Conservation (phyloP, 2,888 invertebrate genomes). For the Cremastinae sp. region DNA sequence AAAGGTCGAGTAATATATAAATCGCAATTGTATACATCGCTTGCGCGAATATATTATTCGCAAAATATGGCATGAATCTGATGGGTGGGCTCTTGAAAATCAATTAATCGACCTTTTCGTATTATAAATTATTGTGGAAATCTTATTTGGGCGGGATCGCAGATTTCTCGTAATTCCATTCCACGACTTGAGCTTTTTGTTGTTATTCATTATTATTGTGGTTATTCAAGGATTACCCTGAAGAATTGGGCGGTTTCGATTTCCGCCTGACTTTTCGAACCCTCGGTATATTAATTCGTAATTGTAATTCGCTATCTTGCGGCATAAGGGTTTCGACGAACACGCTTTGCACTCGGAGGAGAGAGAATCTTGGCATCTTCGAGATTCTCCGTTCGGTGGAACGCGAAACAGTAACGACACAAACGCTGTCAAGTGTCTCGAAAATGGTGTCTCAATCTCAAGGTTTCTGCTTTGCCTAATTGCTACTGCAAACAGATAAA, state of each 20-base stretch:
- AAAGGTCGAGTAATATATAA: conserved; percentile 23
- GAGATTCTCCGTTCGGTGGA: conserved; percentile 30
- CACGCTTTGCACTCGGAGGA: conserved; percentile 1
- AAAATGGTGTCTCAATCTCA: conserved; percentile 64
- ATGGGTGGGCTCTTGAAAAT: conserved; percentile 36
- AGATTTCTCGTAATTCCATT: conserved; percentile 51
- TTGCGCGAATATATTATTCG: no score
- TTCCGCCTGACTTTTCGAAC: conserved; percentile 52
- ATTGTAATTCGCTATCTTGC: conserved; percentile 70
- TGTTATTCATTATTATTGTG: conserved; percentile 51
- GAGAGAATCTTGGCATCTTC: conserved; percentile 6
- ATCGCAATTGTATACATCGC: conserved; percentile 1
- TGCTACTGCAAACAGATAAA: conserved; percentile 73
- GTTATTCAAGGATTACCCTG: conserved; percentile 36
- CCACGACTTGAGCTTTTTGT: conserved; percentile 10
- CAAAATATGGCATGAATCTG: conserved; percentile 1
- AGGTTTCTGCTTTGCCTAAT: conserved; percentile 65
- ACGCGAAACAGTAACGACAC: conserved; percentile 45
- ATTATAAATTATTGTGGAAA: conserved; percentile 39
- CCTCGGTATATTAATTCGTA: conserved; percentile 61
- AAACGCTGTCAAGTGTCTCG: conserved; percentile 64
- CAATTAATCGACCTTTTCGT: conserved; percentile 46
- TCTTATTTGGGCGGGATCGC: conserved; percentile 42
- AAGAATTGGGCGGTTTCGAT: conserved; percentile 53
- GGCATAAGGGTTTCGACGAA: conserved; percentile 52